Conservation (phyloP, 1,140 invertebrate species). For the Drosophila pseudoobscura region DNA sequence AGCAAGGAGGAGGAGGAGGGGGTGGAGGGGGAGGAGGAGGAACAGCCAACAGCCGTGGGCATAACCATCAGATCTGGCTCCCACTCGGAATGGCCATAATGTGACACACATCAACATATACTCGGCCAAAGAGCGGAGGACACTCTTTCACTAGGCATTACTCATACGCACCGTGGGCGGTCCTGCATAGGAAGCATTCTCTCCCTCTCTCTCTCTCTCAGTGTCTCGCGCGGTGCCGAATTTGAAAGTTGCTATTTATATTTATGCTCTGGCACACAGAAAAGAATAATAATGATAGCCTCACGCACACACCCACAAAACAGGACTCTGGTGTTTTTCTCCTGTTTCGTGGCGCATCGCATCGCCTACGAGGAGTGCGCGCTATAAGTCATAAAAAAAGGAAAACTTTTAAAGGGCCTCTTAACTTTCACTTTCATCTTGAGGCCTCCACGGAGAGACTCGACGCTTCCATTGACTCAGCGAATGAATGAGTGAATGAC, state of each 20-base stretch:
- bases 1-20: conserved; percentile 6
- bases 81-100: conserved; percentile 45
- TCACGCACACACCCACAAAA: no score
- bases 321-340: not conserved
- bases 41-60: conserved; percentile 17
- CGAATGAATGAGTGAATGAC: conserved; percentile 22
- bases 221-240: conserved; percentile 43
- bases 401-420: conserved; percentile 78
- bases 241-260: conserved; percentile 69
- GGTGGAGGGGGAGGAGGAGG: no score
- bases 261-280: conserved; percentile 59
- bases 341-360: conserved; percentile 11
- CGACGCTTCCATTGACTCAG: not conserved
- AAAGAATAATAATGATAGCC: conserved; percentile 41
- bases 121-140: no score
- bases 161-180: conserved; percentile 67
- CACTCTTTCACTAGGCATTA: conserved; percentile 43
- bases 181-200: not conserved
- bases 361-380: conserved; percentile 50
- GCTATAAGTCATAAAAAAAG: conserved; percentile 78
- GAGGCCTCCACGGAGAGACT: conserved; percentile 6
- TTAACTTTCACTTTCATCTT: conserved; percentile 81
- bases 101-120: conserved; percentile 78
- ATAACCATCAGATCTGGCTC: conserved; percentile 6
- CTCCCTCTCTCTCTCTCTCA: no score